Percentiles rank a stretch among this genome's conserved stretches.
Conservation (phyloP, 2,797 vertebrate genomes). For the Thamnophis elegans region DNA sequence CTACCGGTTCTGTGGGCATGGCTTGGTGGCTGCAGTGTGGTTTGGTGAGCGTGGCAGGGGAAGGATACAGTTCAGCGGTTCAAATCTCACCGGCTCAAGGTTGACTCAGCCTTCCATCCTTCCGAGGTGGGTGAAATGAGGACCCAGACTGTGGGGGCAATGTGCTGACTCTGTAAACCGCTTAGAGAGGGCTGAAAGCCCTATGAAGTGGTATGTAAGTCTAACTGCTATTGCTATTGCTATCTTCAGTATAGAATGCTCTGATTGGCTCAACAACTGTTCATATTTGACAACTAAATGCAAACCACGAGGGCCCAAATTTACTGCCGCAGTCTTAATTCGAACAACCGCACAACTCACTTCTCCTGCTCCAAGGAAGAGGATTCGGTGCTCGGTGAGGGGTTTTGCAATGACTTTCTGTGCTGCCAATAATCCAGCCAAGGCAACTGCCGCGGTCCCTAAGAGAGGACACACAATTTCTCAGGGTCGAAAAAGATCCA, state of each 20-base stretch:
- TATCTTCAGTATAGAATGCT: neutral
- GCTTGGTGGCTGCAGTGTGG: too few relatives aligned
- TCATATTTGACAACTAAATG: neutral
- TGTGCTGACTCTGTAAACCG: too few relatives aligned
- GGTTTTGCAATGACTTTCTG: slow-evolving; percentile 83
- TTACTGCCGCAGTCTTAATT: neutral
- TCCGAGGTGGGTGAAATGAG: too few relatives aligned
- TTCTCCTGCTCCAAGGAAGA: slow-evolving; percentile 97
- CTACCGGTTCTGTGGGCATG: too few relatives aligned
- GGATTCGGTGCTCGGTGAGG: slow-evolving; percentile 86
- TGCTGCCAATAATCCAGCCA: slow-evolving; percentile 89
- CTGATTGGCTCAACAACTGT: neutral
- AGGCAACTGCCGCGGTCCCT: slow-evolving; percentile 92
- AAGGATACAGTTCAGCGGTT: too few relatives aligned
- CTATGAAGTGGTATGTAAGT: too few relatives aligned
- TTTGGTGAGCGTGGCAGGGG: too few relatives aligned
- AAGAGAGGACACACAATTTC: slow-evolving; percentile 12
- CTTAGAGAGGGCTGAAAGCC: too few relatives aligned
- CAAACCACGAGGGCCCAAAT: neutral
- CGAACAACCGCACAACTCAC: slow-evolving; percentile 61
- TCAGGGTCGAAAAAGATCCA: neutral
- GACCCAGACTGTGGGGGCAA: too few relatives aligned
- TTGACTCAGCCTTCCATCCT: too few relatives aligned
- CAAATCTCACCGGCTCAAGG: too few relatives aligned
- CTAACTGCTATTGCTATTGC: too few relatives aligned